Percentiles rank a stretch among this genome's conserved stretches.
Conservation (phyloP, 2,888 invertebrate genomes). For the Xanthia togata region DNA sequence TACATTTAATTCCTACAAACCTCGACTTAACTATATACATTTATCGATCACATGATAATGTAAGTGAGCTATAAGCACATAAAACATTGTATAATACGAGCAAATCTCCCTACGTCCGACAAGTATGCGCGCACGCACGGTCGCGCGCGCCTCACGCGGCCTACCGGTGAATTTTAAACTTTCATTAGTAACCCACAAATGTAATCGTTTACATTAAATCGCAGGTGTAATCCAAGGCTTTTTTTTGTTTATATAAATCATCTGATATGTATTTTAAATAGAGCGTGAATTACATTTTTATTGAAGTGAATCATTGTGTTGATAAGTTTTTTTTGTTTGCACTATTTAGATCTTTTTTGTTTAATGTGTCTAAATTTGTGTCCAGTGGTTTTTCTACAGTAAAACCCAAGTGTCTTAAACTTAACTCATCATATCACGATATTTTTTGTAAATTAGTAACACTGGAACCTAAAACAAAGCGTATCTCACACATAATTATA, state of each 20-base stretch:
- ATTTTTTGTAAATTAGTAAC: not conserved
- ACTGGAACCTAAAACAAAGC: not conserved
- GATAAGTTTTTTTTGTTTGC: not conserved
- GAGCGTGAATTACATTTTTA: conserved; percentile 64
- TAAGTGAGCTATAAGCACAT: conserved; percentile 50
- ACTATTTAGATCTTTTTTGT: not conserved
- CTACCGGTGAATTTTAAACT: conserved; percentile 76
- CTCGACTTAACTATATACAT: not conserved
- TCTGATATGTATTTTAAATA: conserved; percentile 79
- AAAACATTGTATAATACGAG: conserved; percentile 60
- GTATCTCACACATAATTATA: conserved; percentile 17
- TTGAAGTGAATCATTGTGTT: conserved; percentile 23
- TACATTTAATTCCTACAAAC: conserved; percentile 8
- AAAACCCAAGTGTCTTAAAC: no score
- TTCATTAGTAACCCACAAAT: conserved; percentile 80
- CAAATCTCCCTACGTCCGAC: conserved; percentile 60
- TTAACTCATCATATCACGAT: not conserved
- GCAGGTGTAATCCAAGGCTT: conserved; percentile 83
- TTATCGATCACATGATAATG: conserved; percentile 41
- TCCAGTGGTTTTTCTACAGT: fast-evolving
- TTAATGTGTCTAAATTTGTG: not conserved
- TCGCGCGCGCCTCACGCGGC: conserved; percentile 60
- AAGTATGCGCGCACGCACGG: conserved; percentile 49
- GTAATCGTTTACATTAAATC: conserved; percentile 76
- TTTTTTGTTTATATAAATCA: conserved; percentile 80